Evolutionary conservation across 64 coral and sea anemone species (phyloP), one percentile per base, ranked within the genome.

Genomic region (Actinia equina): DNA sequence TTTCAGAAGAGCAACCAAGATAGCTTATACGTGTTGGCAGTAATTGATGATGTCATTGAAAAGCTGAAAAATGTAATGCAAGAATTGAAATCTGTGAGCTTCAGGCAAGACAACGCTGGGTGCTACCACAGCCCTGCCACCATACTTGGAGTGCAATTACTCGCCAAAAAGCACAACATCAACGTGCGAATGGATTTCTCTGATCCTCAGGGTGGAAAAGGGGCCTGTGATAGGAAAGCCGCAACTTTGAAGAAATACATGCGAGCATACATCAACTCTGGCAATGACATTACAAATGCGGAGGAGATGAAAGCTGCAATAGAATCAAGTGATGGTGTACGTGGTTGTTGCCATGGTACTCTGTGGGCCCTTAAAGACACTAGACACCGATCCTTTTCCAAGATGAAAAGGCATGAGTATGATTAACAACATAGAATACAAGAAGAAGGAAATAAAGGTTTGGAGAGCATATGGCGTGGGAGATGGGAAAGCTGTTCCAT

Each of bases 1-100:
- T 71, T 71, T 71, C 19, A 71, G 67, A 71, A 71, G 26, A 71
- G 67, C 17, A 71, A 71, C 67, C 67, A 71, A 71, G 67, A 71
- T 16, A 71, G 67, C 26, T 19, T n/a, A 6, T 71, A 71, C 16
- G 67, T 71, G 18, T 30, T 71, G 18, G 67, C 67, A 10, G 16
- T 71, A 11, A 71, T 71, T 19, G 17, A 71, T 71, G 67, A 71
- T 16, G 67, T 71, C 6, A 71, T 71, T 16, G 67, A 71, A n/a
- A 20, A 71, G 26, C 26, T 71, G 17, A 71, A 71, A 16, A n/a
- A 16, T 71, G 17, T 19, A 71, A 15, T 71, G 67, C 67, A 7
- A 7, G 67, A 19, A 30, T 30, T 71, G 16, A 71, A 71, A 71
- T n/a, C 67, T 7, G 67, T 71, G 26, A 71, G 30, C 30, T 37